Evolutionary conservation across 2,888 invertebrate genomes (phyloP).

Genomic region (Pycnomerus fuliginosus): DNA sequence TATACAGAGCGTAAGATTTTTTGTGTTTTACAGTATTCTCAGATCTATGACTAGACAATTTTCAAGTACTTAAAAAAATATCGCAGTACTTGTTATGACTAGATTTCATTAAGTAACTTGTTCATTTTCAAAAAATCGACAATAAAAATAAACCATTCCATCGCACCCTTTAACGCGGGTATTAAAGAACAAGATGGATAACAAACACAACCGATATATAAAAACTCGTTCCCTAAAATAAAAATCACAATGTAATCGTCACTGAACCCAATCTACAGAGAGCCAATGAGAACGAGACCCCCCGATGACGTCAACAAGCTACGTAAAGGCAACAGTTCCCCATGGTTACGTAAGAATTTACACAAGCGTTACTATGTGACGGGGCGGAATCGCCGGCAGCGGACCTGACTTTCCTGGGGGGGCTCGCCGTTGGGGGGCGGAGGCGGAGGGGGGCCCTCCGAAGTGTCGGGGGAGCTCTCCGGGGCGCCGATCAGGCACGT

Average conservation of each 20-base stretch:
- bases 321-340: constrained; percentile 22
- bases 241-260: constrained; percentile 17
- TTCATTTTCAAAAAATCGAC: constrained; percentile 6
- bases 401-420: constrained; percentile 49
- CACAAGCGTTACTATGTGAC: constrained; percentile 50
- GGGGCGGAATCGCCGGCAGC: constrained; percentile 50
- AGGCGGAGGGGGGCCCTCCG: constrained; percentile 45
- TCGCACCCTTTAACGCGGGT: constrained; percentile 1
- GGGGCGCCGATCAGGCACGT: constrained; percentile 50
- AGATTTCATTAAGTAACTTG: constrained; percentile 28
- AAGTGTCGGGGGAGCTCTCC: constrained; percentile 46
- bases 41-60: constrained; percentile 39
- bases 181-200: too few relatives aligned
- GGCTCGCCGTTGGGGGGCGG: constrained; percentile 48
- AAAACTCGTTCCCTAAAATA: constrained; percentile 12
- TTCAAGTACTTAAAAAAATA: constrained; percentile 40
- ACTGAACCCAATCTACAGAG: constrained; percentile 16
- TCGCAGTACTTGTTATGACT: constrained; percentile 33
- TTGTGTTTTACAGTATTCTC: constrained; percentile 26
- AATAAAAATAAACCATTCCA: constrained; percentile 7
- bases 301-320: constrained; percentile 12
- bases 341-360: constrained; percentile 12
- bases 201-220: constrained; percentile 13
- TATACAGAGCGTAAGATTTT: constrained; percentile 36
- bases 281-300: constrained; percentile 11